Conservation (phyloP, 1,140 invertebrate species). For the Heliothis subflexa region DNA sequence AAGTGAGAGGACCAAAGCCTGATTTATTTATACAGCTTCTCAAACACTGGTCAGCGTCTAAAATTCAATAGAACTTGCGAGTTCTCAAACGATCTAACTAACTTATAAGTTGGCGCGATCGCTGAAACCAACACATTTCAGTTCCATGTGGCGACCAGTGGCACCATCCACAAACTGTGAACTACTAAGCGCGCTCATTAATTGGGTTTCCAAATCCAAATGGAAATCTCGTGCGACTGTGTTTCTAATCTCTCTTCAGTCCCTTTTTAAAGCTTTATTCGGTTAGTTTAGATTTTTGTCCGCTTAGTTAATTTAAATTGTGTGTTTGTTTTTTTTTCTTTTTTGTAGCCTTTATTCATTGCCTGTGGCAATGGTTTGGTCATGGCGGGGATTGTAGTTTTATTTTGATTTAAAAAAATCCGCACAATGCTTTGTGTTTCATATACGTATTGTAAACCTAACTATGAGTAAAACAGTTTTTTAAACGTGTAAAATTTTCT, state of each 20-base stretch:
- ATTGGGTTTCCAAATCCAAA: slow-evolving; percentile 30
- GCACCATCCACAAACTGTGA: slow-evolving; percentile 17
- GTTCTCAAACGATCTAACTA: no score
- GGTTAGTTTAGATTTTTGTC: slow-evolving; percentile 6
- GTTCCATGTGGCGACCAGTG: slow-evolving; percentile 9
- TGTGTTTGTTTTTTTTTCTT: background rate
- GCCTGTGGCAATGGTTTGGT: no score
- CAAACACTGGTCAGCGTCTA: background rate
- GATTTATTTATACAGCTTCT: background rate
- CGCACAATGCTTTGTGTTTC: no score
- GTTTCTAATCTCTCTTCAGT: slow-evolving; percentile 17
- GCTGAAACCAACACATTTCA: slow-evolving; percentile 26
- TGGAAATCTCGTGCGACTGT: slow-evolving; percentile 26
- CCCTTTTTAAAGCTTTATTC: slow-evolving; percentile 32
- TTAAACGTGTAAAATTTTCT: background rate
- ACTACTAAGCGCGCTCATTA: slow-evolving; percentile 34
- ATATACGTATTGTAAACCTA: background rate
- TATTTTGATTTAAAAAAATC: no score
- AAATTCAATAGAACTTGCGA: slow-evolving; percentile 11
- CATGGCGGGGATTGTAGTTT: no score
- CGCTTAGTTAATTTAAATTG: slow-evolving; percentile 14
- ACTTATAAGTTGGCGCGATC: slow-evolving; percentile 20
- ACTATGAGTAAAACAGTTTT: background rate
- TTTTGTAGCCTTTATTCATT: background rate
- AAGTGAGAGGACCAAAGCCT: no score